Conservation (phyloP, 2,113 vertebrate species). For the Hystrix brachyura region DNA sequence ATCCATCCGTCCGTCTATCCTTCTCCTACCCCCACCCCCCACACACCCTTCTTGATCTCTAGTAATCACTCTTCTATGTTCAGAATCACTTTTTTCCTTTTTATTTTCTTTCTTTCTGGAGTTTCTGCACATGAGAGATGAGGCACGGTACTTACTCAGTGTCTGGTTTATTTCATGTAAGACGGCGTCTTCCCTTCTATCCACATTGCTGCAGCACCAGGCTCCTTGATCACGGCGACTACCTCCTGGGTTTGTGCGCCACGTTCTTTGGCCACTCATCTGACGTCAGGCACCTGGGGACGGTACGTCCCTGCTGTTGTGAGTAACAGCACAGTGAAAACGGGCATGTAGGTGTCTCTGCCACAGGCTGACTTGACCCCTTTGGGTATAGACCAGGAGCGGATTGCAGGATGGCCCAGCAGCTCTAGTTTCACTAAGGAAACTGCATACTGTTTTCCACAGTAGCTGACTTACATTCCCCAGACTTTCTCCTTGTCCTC, state of each 20-base stretch:
- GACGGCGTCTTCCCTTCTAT: not conserved
- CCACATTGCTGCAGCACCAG: not conserved
- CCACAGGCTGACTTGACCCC: not conserved
- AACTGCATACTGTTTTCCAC: not conserved
- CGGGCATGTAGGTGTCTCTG: not conserved
- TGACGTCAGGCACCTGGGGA: not conserved
- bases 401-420: not conserved
- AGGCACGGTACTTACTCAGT: not conserved
- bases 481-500: not conserved
- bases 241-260: not conserved
- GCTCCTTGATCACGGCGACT: not conserved
- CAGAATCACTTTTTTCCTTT: not conserved
- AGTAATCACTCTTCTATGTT: not conserved
- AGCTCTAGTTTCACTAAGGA: not conserved
- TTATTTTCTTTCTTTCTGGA: not conserved
- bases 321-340: no score
- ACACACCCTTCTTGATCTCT: not conserved
- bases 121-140: not conserved
- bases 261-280: not conserved
- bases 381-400: not conserved
- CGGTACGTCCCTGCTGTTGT: not conserved
- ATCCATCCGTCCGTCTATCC: not conserved
- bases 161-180: not conserved
- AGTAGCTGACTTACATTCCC: not conserved
- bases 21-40: not conserved